Conservation (phyloP, 35 echinoderm and acorn worm species). For the Diadema setosum region DNA sequence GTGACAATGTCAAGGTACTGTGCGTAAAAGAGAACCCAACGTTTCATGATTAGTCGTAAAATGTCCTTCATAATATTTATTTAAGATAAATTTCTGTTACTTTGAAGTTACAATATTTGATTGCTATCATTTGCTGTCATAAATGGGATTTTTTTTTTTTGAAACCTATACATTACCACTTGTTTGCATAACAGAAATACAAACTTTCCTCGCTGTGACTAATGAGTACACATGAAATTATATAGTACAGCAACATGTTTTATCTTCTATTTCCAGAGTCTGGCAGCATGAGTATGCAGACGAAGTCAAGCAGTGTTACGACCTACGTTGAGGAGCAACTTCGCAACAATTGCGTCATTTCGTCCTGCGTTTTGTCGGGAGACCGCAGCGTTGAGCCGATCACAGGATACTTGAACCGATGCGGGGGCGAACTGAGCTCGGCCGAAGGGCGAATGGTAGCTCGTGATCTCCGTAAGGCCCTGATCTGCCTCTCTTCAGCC, state of each 20-base stretch:
- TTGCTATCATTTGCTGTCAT: not conserved
- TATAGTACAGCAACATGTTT: not conserved
- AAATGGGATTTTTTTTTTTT: too few species aligned
- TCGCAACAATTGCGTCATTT: not conserved
- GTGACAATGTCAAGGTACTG: not conserved
- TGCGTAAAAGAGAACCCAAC: not conserved
- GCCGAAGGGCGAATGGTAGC: not conserved
- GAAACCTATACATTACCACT: too few species aligned
- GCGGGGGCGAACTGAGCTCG: not conserved
- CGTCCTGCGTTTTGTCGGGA: not conserved
- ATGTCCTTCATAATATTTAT: too few species aligned
- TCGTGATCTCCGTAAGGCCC: not conserved
- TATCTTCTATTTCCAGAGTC: not conserved
- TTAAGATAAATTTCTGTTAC: not conserved
- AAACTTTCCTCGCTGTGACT: not conserved
- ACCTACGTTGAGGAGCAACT: not conserved
- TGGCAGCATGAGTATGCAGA: not conserved
- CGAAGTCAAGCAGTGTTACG: not conserved
- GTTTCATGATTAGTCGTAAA: not conserved
- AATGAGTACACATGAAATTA: not conserved
- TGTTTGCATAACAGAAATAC: too few species aligned
- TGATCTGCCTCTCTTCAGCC: not conserved
- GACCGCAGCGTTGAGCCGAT: not conserved
- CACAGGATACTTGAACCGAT: not conserved
- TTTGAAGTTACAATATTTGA: not conserved